A percentile compares a stretch with the other conserved stretches of the same genome.
Conservation (phyloP, 2,797 vertebrate genomes). For the Ispidina picta region DNA sequence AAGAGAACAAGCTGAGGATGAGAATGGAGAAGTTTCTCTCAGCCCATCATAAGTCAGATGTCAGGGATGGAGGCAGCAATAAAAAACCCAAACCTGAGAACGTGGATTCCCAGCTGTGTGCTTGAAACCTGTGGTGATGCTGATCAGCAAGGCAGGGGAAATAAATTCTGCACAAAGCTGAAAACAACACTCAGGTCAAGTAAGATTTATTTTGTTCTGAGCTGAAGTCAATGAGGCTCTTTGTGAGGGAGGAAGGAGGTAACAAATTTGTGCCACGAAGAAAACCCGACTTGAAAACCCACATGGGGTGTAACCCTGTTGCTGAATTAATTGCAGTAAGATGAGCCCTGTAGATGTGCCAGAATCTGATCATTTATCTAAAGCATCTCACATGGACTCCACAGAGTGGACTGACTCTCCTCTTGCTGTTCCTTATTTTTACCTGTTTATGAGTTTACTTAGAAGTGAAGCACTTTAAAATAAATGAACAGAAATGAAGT, state of each 20-base stretch:
- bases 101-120: accelerated
- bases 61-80: neutral
- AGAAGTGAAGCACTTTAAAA: neutral
- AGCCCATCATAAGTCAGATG: accelerated
- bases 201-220: neutral
- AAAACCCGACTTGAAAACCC: neutral
- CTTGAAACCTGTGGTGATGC: neutral
- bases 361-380: neutral
- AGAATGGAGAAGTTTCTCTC: neutral
- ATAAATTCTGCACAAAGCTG: neutral
- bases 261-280: neutral
- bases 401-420: neutral
- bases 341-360: neutral
- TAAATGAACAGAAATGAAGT: neutral
- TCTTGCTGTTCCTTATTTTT: neutral
- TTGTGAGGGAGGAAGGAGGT: neutral
- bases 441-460: neutral
- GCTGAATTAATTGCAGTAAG: neutral
- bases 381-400: neutral
- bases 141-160: neutral
- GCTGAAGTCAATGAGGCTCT: neutral
- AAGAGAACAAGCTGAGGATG: neutral
- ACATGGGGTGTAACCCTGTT: neutral
- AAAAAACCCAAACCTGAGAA: neutral
- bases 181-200: neutral